Base-by-base conservation (phyloP, 2,113 vertebrate species). In the Narcine bancroftii region DNA sequence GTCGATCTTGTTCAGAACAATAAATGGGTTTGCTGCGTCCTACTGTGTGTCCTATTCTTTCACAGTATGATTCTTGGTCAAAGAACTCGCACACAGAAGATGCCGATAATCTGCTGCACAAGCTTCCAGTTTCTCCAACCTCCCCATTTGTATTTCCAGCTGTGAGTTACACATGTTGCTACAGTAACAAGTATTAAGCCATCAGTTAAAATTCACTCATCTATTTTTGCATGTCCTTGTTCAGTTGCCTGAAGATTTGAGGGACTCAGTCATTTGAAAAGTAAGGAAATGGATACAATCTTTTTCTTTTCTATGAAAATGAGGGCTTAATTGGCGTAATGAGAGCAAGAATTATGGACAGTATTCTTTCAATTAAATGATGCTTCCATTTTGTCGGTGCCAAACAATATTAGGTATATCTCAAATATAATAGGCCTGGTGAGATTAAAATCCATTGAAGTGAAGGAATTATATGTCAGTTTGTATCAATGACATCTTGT, bases 111-210 rank as follows among this genome's bases (percentile, higher is more conserved):
- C 50, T 13, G 15, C 29, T 85, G 53, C 60, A n/a, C 50, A 6
- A 1, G 81, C 66, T 24, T 69, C 21, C 21, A 69, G 66, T 56
- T 26, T n/a, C 81, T 85, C 33, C 33, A 36, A n/a, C 11, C 50
- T 85, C 81, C 29, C 11, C 50, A 85, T 47, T 29, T 85, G 81
- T 17, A 56, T 17, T 56, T 85, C 50, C 50, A 85, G n/a, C 81
- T 17, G 81, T 17, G 50, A 85, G 19, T n/a, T 56, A 56, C 47
- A 85, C 47, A 56, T 15, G 53, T 85, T 56, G 13, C 33, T 56
- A 85, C 60, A n/a, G 77, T 50, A 81, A 81, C 77, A 81, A 50
- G 29, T 33, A 85, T 85, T 85, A 56, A 60, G 50, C 50, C 81
- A 36, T 29, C 50, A 56, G 26, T 85, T 56, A 85, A 56, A 85